Base-by-base conservation (phyloP, 2,888 invertebrate species). In the Crioceris asparagi region DNA sequence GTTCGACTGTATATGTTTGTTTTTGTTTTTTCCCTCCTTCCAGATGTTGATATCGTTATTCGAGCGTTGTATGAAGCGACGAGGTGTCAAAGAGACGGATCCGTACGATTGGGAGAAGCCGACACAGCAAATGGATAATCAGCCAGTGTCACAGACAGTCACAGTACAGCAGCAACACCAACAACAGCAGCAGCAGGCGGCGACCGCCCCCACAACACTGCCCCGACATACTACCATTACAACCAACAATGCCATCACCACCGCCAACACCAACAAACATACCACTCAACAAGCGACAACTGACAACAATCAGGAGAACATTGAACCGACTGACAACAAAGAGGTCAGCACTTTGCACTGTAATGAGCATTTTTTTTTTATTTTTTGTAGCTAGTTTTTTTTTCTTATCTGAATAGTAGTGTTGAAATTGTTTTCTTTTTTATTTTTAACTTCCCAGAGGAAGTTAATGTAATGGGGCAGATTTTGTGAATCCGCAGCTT, bases 31-130 rank as follows among this genome's bases (percentile, higher is more conserved):
- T 12, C 12, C 25, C 25, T 4, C 11, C 6, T 25, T 6, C 25
- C 47, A 77, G 65, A 86, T 93, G 83, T 69, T 97, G 52, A 79
- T 82, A 33, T 77, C 84, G 4, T 66, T 92, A 36, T 82, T 92
- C 53, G 92, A 92, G 63, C 70, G 92, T 17, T 93, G 94, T 67
- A 92, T 94, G 82, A 88, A 91, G 61, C 72, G 93, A 1, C 75
- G 93, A 11, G 90, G 90, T 16, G 88, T 96, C 7, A 79, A 85
- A 50, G 85, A 91, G 45, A 72, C 78, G 0, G 96, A 96, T 67
- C 88, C 90, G 1, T 96, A 83, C 60, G 96, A 96, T 61, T 96
- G 96, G 94, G 96, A 96, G 70, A 91, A 77, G 52, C 68, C 71
- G 3, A 54, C 60, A 2, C 23, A 12, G 2, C 14, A 12, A 10